Evolutionary conservation across 1,140 invertebrate genomes (phyloP), one percentile per base, ranked within the genome.

Genomic region (Geopemphigus sp.): DNA sequence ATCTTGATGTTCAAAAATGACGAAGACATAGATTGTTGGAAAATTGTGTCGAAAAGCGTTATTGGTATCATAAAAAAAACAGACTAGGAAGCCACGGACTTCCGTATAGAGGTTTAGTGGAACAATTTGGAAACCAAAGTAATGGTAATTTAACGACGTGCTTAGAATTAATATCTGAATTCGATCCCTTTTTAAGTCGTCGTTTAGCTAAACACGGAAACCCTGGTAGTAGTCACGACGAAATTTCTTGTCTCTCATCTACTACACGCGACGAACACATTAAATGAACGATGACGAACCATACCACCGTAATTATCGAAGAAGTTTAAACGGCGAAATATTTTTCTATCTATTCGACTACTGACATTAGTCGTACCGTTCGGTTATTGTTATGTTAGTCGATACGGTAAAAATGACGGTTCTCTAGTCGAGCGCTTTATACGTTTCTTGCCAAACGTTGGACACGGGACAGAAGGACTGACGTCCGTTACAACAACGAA

Each of bases 101-200:
- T 29, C 70, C 82, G 53, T 83, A 83, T 80, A 78, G 83, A 80
- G 83, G 82, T 59, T 45, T 39, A 45, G 72, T 80, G 50, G 81
- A 83, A 78, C 63, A 81, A 81, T 80, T 83, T 70, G 82, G 81
- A 63, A 72, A 72, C 56, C 56, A 63, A 45, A 73, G 81, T 45
- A 83, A 83, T 82, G 83, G 81, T 39, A 83, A 83, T 81, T 83
- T 68, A 73, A 61, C 83, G 64, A 81, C 81, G 63, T 32, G 80
- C 11, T 47, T 83, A 32, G 64, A 83, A 73, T 64, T 83, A 63
- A 45, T 83, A 73, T 80, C 80, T 57, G 45, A 82, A 82, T 82
- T 82, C 68, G 81, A 83, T 54, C 80, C 76, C 14, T 83, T 83
- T 82, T 68, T 82, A 32, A 24, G 54, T 61, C 45, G 83, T 24